Base-by-base conservation (phyloP, 2,888 invertebrate genomes). In the Drosophila rubida region DNA sequence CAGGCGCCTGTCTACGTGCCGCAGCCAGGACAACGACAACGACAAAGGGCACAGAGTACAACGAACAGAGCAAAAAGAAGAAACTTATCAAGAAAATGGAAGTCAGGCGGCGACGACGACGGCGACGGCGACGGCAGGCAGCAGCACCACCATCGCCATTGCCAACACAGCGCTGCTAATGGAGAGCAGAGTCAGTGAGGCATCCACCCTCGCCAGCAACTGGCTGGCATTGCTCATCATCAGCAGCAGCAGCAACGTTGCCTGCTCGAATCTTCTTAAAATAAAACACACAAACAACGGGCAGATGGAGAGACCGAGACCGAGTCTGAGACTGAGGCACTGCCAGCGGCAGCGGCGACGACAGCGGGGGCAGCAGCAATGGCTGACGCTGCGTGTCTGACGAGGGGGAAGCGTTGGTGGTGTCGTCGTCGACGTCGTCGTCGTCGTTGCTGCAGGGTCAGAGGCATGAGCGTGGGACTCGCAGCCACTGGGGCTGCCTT, bases 31-130 rank as follows among this genome's bases (percentile, higher is more conserved):
- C 77, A 54, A 66, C 71, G 75, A 72, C 77, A 54, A 66, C 71
- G 76, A 74, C 87, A 80, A 77, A 80, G 84, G 80, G 77, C 87
- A 71, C 71, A 44, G 22, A 32, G 42, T 44, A 44, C 58, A 64
- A 51, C 37, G 41, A 42, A 9, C 35, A 37, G 4, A 11, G 35
- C 13, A 44, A 48, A 62, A 45, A 62, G 46, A 55, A 45, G 64
- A 80, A 83, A 81, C 75, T 83, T 81, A 87, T 81, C 87, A 81
- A 84, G 80, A 86, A 80, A 80, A 80, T 86, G 87, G 87, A 80
- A 80, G 84, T 77, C 80, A 75, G 65, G 46, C 57, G 14, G 37
- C n/a, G n/a, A n/a, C n/a, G n/a, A n/a, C n/a, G n/a, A n/a, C n/a
- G n/a, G n/a, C n/a, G n/a, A n/a, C n/a, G n/a, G n/a, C n/a, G n/a